Conservation (phyloP, 2,888 invertebrate genomes). For the Sphaerophoria rueppellii region DNA sequence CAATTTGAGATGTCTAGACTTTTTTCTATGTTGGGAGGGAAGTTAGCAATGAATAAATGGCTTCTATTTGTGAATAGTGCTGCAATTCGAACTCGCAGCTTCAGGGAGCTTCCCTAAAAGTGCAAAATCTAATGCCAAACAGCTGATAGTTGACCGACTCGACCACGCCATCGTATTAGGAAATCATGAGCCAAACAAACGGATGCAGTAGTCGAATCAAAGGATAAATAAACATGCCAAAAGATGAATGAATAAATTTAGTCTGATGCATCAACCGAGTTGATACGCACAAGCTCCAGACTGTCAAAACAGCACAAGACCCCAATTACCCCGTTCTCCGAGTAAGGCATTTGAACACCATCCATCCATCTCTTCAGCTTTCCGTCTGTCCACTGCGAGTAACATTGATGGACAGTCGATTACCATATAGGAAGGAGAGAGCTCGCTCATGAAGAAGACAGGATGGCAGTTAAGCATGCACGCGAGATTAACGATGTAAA, state of each 20-base stretch:
- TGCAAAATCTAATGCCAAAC: slow-evolving; percentile 68
- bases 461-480: slow-evolving; percentile 72
- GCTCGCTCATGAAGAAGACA: slow-evolving; percentile 54
- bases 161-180: slow-evolving; percentile 36
- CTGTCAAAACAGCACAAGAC: slow-evolving; percentile 67
- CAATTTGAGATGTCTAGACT: slow-evolving; percentile 23
- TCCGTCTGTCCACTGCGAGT: slow-evolving; percentile 40
- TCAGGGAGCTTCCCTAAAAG: too few species aligned
- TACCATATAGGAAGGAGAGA: slow-evolving; percentile 66
- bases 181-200: slow-evolving; percentile 16
- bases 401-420: slow-evolving; percentile 71
- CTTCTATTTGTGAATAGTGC: slow-evolving; percentile 1
- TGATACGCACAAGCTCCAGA: slow-evolving; percentile 40
- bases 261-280: background rate
- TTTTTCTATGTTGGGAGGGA: slow-evolving; percentile 2
- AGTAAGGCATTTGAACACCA: background rate
- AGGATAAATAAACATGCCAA: slow-evolving; percentile 64
- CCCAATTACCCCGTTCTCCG: too few species aligned
- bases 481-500: slow-evolving; percentile 73
- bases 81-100: background rate
- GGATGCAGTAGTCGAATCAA: slow-evolving; percentile 50
- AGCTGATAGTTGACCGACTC: slow-evolving; percentile 49
- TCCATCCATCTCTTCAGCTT: slow-evolving; percentile 44
- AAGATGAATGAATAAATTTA: slow-evolving; percentile 71
- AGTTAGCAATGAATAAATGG: slow-evolving; percentile 28